Evolutionary conservation across 2,113 vertebrate species (phyloP).

Genomic region (Grammomys surdaster): DNA sequence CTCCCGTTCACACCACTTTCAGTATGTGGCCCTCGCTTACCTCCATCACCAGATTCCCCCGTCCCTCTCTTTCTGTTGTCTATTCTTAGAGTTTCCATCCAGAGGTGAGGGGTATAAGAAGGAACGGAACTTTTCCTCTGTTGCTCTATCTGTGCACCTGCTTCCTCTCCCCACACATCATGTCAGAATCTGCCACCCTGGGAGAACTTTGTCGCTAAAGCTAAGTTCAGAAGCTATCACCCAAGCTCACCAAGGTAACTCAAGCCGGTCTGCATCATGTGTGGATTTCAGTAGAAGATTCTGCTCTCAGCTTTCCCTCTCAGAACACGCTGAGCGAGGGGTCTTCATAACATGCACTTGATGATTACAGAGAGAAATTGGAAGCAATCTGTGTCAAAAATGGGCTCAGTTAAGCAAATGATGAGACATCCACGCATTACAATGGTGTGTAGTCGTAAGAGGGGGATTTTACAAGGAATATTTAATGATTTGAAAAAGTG

Average conservation of each 20-base stretch:
- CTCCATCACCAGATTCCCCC: background rate
- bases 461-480: conserved; percentile 18
- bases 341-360: background rate
- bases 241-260: background rate
- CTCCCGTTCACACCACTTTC: background rate
- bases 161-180: background rate
- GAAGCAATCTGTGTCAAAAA: conserved; percentile 8
- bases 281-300: background rate
- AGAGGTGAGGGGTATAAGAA: background rate
- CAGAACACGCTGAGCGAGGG: background rate
- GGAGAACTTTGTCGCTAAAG: background rate
- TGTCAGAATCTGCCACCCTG: background rate
- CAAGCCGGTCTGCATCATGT: background rate
- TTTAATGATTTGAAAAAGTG: conserved; percentile 54
- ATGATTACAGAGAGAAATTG: conserved; percentile 38
- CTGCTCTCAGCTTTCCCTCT: background rate
- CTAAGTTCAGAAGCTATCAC: background rate
- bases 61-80: background rate
- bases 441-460: conserved; percentile 17
- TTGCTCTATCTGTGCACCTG: background rate
- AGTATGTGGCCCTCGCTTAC: background rate
- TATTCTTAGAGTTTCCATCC: background rate
- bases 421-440: background rate
- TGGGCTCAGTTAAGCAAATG: conserved; percentile 16
- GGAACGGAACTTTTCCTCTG: background rate